Evolutionary conservation across 1,140 invertebrate species (phyloP), one percentile per base, ranked within the genome.

Genomic region (Pseudobourletiella spinata): DNA sequence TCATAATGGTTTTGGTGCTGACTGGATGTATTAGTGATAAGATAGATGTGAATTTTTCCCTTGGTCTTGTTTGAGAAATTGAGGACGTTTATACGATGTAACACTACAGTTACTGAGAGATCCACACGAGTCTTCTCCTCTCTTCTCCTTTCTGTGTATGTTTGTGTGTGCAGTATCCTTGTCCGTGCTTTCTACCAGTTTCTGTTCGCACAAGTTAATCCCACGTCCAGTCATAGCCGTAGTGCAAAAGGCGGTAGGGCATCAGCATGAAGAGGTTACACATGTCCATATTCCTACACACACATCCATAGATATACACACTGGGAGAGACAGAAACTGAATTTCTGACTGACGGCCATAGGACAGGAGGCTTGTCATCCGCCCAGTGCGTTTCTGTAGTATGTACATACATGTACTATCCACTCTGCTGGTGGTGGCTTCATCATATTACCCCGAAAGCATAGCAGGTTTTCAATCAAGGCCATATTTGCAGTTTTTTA

Each of bases 401-500:
- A n/a, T n/a, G n/a, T n/a, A n/a, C n/a, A n/a, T n/a, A n/a, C n/a
- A n/a, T n/a, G n/a, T n/a, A n/a, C n/a, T n/a, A n/a, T n/a, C n/a
- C n/a, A n/a, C n/a, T n/a, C n/a, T n/a, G n/a, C n/a, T n/a, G n/a
- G 44, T 48, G 14, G 44, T 48, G 22, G 44, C 8, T n/a, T 39
- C 32, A 39, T 39, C 32, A 39, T n/a, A n/a, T n/a, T n/a, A n/a
- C n/a, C 8, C 32, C 8, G 44, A 8, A 18, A 48, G 20, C 44
- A n/a, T n/a, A 22, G 8, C 44, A 48, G 18, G 44, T 39, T 48
- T 48, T 11, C 44, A 48, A 22, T 22, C 44, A 48, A 48, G 44
- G 44, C 44, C 44, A 48, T 48, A 48, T 48, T 48, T 48, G 44
- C 44, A 48, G 20, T 48, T 48, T 48, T 48, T 48, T 48, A 14